Base-by-base conservation (phyloP, 2,113 vertebrate genomes). In the Elgaria multicarinata region DNA sequence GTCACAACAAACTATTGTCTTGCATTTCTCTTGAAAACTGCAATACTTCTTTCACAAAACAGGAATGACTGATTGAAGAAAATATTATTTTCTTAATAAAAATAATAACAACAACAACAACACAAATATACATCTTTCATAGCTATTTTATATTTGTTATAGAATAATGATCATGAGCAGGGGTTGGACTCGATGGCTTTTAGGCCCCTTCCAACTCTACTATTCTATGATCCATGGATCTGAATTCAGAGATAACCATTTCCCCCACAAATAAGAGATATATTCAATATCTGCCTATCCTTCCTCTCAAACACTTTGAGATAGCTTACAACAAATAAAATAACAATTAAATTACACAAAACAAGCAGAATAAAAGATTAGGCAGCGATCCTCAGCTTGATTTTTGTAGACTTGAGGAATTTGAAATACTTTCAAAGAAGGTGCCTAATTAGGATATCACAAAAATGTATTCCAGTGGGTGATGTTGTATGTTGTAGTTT, bases 1-100 rank as follows among this genome's bases (percentile, higher is more conserved):
- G 44, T 50, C 81, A 90, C 64, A 89, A 88, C 90, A 80, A 81
- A 33, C 58, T 87, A 93, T 90, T 1, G 67, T 44, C 82, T 93
- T 83, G 46, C 67, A 86, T 87, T 93, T 93, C 87, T 92, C 92
- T 92, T 94, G 64, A 85, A 93, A 95, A 85, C 82, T 94, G 86
- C 64, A 92, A 85, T 84, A 90, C 72, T 92, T 20, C 78, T 20
- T 75, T 92, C 0, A 18, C 1, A 46, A 87, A 93, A 81, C 16
- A 89, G 85, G 91, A 87, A 9, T 12, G 62, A 90, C 36, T 1
- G 46, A n/a, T 80, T 85, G 72, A 90, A 89, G 36, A 33, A 85
- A n/a, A 36, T 74, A 69, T 50, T 31, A 67, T 20, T 84, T 85
- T 75, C 6, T 26, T 44, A 44, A 0, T 44, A 28, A 39, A 20